A percentile compares a stretch with the other conserved stretches of the same genome.
Conservation (phyloP, 2,888 invertebrate species). For the Nomada lathburiana region DNA sequence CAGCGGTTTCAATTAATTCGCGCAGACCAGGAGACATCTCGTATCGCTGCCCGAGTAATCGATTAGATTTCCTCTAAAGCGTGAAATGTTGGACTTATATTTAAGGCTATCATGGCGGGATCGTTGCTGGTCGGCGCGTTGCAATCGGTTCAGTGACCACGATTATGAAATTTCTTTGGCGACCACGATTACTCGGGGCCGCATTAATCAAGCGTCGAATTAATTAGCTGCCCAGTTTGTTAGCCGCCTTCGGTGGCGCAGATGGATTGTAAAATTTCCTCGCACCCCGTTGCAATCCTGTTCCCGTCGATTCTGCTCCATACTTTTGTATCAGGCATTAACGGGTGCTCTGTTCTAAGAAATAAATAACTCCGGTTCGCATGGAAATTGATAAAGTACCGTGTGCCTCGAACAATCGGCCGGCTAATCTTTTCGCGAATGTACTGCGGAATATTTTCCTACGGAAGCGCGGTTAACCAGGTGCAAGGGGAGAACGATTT, state of each 20-base stretch:
- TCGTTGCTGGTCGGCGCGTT: neutral
- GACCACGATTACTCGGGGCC: constrained; percentile 12
- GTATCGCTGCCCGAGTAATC: constrained; percentile 1
- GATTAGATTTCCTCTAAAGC: neutral
- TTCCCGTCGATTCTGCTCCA: too few species aligned
- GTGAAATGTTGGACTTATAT: neutral
- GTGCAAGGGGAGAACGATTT: constrained; percentile 30
- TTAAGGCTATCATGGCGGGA: neutral
- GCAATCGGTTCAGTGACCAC: neutral
- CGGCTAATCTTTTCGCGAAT: constrained; percentile 1
- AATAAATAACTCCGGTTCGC: neutral
- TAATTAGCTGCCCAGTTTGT: constrained; percentile 28
- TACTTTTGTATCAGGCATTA: too few species aligned
- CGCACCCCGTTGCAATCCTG: too few species aligned
- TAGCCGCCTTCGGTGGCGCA: neutral
- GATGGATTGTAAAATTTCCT: neutral
- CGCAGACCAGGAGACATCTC: neutral
- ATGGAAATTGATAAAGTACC: constrained; percentile 3
- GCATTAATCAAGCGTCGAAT: constrained; percentile 28
- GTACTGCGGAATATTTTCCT: constrained; percentile 22
- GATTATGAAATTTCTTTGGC: constrained; percentile 13
- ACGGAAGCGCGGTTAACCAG: neutral
- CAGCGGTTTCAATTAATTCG: constrained; percentile 40
- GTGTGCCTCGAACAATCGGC: constrained; percentile 14
- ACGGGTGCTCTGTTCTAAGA: too few species aligned